Base-by-base conservation (phyloP, 2,888 invertebrate genomes). In the Chymomyza caudatula region DNA sequence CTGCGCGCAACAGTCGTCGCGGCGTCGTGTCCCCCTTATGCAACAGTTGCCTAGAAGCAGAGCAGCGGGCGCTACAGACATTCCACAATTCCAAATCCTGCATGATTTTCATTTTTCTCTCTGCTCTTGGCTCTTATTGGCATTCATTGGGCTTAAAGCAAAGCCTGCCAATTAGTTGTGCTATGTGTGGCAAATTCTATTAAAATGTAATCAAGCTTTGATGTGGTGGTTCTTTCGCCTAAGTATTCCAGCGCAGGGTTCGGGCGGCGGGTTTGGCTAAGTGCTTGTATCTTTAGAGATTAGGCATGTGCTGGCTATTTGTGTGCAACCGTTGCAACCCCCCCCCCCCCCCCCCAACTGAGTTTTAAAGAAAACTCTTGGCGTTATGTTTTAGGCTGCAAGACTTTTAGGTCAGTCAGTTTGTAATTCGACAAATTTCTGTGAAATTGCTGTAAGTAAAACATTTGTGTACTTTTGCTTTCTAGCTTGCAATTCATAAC, bases 21-120 rank as follows among this genome's bases (percentile, higher is more conserved):
- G 15, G 8, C 15, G 20, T 17, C 29, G 22, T 8, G 8, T 23
- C 23, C 13, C 43, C 5, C 44, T 44, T 19, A 19, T 54, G 57
- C 56, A 19, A 54, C 55, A 60, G 63, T 65, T 17, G 19, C 47
- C 37, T 44, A 53, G 29, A 8, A 19, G 17, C 15, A n/a, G 29
- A 37, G 42, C 6, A 2, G 22, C 29, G 29, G 49, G 11, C 25
- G 44, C 47, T n/a, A 23, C 29, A 37, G 3, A 25, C 29, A 37
- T 37, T 37, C 29, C 29, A 37, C 29, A 37, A 17, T 23, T 15
- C 17, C 11, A 47, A 29, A 29, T 37, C 29, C 29, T 37, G 29
- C 29, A 37, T 37, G 29, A 37, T 37, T 37, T 37, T 37, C 29
- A 37, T 37, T 37, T 37, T 37, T 37, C 29, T 37, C 25, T 25